Percentiles rank a stretch among this genome's conserved stretches.
These are phyloP conservation scores for Trichogramma pretiosum DNA, from an alignment of 1,140 invertebrate species.

Conservation along the genomic window DNA sequence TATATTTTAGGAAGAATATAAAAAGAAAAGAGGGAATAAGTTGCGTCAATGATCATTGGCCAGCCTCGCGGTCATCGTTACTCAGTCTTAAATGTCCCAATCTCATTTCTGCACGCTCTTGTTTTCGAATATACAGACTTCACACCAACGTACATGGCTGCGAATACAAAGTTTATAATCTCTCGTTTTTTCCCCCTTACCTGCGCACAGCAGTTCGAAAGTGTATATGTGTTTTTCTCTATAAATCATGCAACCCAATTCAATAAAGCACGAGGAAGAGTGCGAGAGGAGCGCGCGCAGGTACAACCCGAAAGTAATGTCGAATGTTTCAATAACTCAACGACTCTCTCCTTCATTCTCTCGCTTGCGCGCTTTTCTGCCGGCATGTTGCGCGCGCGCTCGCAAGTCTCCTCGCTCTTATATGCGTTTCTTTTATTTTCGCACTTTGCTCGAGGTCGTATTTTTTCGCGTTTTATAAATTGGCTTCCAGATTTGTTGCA, in stretches of 20 bases:
- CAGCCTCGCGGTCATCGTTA: constrained; percentile 10
- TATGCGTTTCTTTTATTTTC: not conserved
- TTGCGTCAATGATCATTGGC: too few relatives aligned
- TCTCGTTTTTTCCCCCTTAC: not conserved
- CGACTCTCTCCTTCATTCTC: constrained; percentile 14
- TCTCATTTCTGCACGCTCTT: not conserved
- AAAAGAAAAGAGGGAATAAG: too few relatives aligned
- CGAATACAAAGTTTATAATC: not conserved
- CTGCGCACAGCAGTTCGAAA: too few relatives aligned
- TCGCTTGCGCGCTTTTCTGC: constrained; percentile 6
- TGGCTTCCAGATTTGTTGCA: constrained; percentile 8
- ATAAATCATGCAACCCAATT: constrained; percentile 39
- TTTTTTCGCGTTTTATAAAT: not conserved
- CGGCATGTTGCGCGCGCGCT: not conserved
- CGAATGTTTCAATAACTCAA: constrained; percentile 29
- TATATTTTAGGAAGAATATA: too few relatives aligned
- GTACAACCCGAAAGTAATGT: constrained; percentile 31
- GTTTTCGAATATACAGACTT: not conserved
- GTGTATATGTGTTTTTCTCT: too few relatives aligned
- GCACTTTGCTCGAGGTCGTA: not conserved
- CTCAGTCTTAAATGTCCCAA: constrained; percentile 9
- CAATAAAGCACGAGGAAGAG: constrained; percentile 35
- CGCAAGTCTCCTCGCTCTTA: not conserved
- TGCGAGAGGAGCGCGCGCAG: constrained; percentile 22
- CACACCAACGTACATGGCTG: not conserved